Evolutionary conservation across 23 tunicate species (phyloP), one percentile per base, ranked within the genome.

Genomic region (Ascidia mentula): DNA sequence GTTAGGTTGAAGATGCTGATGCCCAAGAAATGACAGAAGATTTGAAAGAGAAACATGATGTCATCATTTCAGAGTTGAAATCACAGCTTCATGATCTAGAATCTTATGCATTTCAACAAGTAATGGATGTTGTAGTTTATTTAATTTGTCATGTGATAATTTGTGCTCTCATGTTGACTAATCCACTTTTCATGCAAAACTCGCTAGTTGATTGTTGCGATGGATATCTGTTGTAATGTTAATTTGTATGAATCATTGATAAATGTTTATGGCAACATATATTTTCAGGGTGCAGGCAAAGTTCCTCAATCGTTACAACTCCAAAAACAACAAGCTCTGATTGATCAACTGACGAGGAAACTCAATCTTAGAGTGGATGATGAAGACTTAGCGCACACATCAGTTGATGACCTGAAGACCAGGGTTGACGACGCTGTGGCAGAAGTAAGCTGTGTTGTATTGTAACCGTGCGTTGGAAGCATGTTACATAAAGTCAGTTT

Each of bases 231-330:
- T 18, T 69, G 73, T 20, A 20, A 37, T 20, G 2, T 74, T 6
- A 20, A 4, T 35, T 5, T 34, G 20, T 8, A 74, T 74, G 28
- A 74, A 74, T 30, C 1, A 3, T 26, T 80, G 75, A 31, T 80
- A 2, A 9, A 9, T 46, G n/a, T n/a, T n/a, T n/a, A n/a, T n/a
- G n/a, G 31, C 7, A n/a, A n/a, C n/a, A n/a, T n/a, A n/a, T n/a
- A n/a, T 77, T 32, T 32, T 0, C 69, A 88, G 89, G 98, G 98
- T 37, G 83, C 87, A 39, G 98, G 98, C 5, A 86, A 59, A 37
- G 84, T 93, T 38, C 98, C 98, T 12, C 98, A 93, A 40, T 88
- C 98, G 0, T 60, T 88, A n/a, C 88, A 89, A 82, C 77, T 93
- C 34, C 81, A 84, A 53, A 93, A 93, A 81, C 98, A 93, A 72